These are phyloP conservation scores for Pholis gunnellus DNA, from an alignment of 2,113 vertebrate species.

Conservation along the genomic window DNA sequence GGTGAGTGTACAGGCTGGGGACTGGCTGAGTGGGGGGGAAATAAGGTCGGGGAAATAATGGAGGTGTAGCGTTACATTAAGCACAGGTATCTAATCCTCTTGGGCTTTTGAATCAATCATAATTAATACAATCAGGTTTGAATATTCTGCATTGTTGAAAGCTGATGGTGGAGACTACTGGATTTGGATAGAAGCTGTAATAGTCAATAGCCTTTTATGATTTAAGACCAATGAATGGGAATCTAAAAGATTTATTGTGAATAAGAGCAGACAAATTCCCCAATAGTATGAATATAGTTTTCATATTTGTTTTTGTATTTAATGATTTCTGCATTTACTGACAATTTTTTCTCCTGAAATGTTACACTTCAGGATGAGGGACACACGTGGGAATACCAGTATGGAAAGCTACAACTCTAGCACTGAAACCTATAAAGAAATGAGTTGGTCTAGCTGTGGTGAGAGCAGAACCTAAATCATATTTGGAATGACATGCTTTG, in stretches of 20 bases:
- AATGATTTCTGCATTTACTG: neutral
- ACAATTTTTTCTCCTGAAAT: neutral
- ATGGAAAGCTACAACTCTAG: neutral
- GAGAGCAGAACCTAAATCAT: conserved; percentile 3
- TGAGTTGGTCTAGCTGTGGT: neutral
- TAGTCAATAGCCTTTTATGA: neutral
- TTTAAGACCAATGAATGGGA: neutral
- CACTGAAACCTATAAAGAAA: neutral
- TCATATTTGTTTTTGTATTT: neutral
- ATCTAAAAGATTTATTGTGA: neutral
- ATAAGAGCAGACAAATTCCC: neutral
- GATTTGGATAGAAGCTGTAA: conserved; percentile 5
- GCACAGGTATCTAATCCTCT: conserved; percentile 1
- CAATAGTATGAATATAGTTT: neutral
- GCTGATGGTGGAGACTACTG: neutral
- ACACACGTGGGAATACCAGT: neutral
- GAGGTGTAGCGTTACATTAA: conserved; percentile 9
- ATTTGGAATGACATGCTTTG: neutral
- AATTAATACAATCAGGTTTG: neutral
- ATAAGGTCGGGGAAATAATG: conserved; percentile 53
- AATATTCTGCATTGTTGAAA: neutral
- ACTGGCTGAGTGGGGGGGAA: conserved; percentile 36
- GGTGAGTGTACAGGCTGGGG: conserved; percentile 25
- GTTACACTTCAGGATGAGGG: neutral
- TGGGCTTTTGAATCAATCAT: neutral